Evolutionary conservation across 2,797 vertebrate species (phyloP).

Genomic region (Benthosema pterotum): DNA sequence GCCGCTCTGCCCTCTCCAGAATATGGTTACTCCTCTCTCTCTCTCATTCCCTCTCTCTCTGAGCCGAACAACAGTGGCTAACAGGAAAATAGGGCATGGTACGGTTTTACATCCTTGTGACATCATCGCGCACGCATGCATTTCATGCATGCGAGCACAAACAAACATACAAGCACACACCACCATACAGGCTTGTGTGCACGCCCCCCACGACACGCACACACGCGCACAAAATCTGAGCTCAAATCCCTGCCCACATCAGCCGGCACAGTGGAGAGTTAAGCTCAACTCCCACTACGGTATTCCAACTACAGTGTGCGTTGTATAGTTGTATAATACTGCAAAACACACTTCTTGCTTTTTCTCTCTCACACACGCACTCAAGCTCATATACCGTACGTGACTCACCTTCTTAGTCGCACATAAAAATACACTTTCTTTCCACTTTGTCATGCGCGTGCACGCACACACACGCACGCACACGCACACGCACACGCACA

Average conservation of each 20-base stretch:
- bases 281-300: constrained; percentile 36
- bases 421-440: constrained; percentile 2
- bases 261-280: constrained; percentile 37
- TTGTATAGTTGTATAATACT: neutral
- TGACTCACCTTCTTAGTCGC: constrained; percentile 3
- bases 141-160: neutral
- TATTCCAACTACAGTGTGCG: constrained; percentile 11
- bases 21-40: constrained; percentile 38
- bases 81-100: constrained; percentile 47
- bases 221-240: constrained; percentile 19
- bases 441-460: neutral
- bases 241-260: constrained; percentile 26
- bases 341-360: constrained; percentile 11
- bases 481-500: constrained; percentile 13
- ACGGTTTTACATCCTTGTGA: constrained; percentile 36
- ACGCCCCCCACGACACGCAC: constrained; percentile 8
- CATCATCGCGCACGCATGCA: constrained; percentile 1
- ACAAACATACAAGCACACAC: constrained; percentile 4
- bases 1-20: constrained; percentile 8
- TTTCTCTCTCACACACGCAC: constrained; percentile 11
- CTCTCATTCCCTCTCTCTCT: constrained; percentile 8
- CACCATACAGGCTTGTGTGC: neutral
- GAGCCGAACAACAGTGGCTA: constrained; percentile 11
- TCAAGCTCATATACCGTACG: constrained; percentile 41
- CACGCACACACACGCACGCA: constrained; percentile 18